Evolutionary conservation across 2,888 invertebrate species (phyloP).

Genomic region (Agrilus cyanescens): DNA sequence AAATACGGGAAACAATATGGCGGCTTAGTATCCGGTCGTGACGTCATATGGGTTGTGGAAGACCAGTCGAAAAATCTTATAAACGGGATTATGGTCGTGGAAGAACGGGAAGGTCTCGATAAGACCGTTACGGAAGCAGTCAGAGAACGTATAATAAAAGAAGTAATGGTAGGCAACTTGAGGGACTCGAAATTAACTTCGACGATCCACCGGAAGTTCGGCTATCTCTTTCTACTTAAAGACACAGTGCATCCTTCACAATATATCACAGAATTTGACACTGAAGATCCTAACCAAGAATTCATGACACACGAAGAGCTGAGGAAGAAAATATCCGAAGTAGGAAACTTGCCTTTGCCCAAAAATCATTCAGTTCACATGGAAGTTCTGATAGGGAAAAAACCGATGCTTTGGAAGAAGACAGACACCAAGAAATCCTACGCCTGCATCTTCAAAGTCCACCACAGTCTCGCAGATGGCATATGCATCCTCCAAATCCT

Average conservation of each 20-base stretch:
- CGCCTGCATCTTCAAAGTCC: conserved; percentile 41
- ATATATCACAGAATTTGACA: conserved; percentile 4
- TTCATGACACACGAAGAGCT: conserved; percentile 22
- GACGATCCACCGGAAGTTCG: conserved; percentile 25
- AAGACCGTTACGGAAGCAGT: neutral
- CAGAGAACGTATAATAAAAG: too few relatives aligned
- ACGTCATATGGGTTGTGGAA: conserved; percentile 43
- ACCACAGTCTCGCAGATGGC: conserved; percentile 45
- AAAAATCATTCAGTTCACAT: conserved; percentile 38
- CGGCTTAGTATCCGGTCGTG: conserved; percentile 40
- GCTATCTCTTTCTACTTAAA: conserved; percentile 42
- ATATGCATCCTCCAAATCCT: conserved; percentile 39
- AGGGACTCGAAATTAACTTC: conserved; percentile 7
- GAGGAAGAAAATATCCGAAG: conserved; percentile 31
- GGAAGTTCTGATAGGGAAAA: conserved; percentile 38
- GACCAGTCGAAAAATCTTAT: conserved; percentile 37
- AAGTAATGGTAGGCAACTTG: neutral
- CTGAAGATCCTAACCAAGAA: neutral
- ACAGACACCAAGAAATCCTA: conserved; percentile 12
- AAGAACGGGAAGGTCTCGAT: neutral
- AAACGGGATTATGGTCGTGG: conserved; percentile 39
- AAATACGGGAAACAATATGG: conserved; percentile 32
- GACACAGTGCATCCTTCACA: conserved; percentile 23
- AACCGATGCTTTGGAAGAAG: conserved; percentile 14
- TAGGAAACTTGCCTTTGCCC: conserved; percentile 36